A percentile compares a stretch with the other conserved stretches of the same genome.
Conservation (phyloP, 2,888 invertebrate genomes). For the Chalcis sispes region DNA sequence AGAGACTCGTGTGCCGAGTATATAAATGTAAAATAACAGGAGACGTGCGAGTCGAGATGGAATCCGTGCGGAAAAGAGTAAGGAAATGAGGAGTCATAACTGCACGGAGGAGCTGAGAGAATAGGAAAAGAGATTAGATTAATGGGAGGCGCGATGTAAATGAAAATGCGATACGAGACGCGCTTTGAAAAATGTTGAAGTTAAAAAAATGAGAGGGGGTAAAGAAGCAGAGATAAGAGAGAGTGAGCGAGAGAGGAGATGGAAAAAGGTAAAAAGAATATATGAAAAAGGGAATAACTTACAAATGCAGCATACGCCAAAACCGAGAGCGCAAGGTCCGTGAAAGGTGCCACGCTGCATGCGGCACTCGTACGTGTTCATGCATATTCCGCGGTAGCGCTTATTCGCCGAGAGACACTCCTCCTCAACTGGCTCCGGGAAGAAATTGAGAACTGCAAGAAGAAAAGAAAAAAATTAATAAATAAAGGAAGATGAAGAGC, state of each 20-base stretch:
- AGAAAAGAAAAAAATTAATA: background rate
- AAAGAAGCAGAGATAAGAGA: too few species aligned
- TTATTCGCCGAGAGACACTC: conserved; percentile 86
- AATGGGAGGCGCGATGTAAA: too few species aligned
- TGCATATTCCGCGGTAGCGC: conserved; percentile 85
- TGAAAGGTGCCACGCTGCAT: conserved; percentile 84
- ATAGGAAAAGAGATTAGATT: too few species aligned
- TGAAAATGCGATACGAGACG: too few species aligned
- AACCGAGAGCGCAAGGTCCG: conserved; percentile 89
- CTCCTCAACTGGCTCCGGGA: conserved; percentile 88
- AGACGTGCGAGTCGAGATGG: background rate
- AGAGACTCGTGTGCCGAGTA: background rate
- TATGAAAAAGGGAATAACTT: conserved; percentile 72
- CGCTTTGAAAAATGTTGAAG: too few species aligned
- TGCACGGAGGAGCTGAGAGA: too few species aligned
- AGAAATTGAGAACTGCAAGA: conserved; percentile 85
- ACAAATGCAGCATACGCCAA: conserved; percentile 92
- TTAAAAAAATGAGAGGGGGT: too few species aligned
- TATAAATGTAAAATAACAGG: background rate
- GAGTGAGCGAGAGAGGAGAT: too few species aligned
- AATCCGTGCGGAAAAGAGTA: background rate
- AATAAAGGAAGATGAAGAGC: too few species aligned
- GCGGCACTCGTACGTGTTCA: conserved; percentile 90
- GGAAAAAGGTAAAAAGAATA: background rate
- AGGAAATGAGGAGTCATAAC: background rate